Base-by-base conservation (phyloP, 2,113 vertebrate genomes). In the Cryptotis parvus region DNA sequence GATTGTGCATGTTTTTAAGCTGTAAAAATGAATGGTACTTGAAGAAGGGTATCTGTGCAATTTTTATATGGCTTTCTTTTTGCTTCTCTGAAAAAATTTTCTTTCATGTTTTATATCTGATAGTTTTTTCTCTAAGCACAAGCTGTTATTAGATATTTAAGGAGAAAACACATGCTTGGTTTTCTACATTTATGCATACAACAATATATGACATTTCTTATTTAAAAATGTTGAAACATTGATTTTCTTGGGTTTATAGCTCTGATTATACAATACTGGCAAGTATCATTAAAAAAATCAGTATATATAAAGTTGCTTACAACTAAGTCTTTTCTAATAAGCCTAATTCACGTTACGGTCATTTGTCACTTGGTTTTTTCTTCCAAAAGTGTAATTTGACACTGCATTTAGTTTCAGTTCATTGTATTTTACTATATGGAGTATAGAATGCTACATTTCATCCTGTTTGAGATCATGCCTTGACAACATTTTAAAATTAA, bases 231-330 rank as follows among this genome's bases (percentile, higher is more conserved):
- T 72, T 79, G 37, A 80, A 81, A 84, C 26, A 81, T 6, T 76
- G 58, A 29, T 70, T 90, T 92, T 78, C n/a, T 31, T 15, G 15
- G 22, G 72, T 83, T 95, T 65, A 39, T 52, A 92, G n/a, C 20
- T 68, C 15, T 66, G 39, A 43, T 55, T 91, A 84, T 37, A 61
- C 4, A 70, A 9, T 69, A 49, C 61, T 87, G 77, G 52, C 73
- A 94, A 85, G 39, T 37, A 58, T 16, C n/a, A 82, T 93, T 88
- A 41, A 76, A 94, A 84, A 39, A 70, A 82, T 31, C 9, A 29
- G 29, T 72, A 27, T 55, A 1, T 58, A 8, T 72, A 52, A n/a
- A 65, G 45, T 55, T 88, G 10, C 82, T 87, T 84, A 78, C 73
- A 69, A 33, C 5, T 1, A 20, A 83, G 66, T 27, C 9, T 39